These are phyloP conservation scores for Psilopogon haemacephalus DNA, from an alignment of 2,113 vertebrate genomes.

Conservation along the genomic window DNA sequence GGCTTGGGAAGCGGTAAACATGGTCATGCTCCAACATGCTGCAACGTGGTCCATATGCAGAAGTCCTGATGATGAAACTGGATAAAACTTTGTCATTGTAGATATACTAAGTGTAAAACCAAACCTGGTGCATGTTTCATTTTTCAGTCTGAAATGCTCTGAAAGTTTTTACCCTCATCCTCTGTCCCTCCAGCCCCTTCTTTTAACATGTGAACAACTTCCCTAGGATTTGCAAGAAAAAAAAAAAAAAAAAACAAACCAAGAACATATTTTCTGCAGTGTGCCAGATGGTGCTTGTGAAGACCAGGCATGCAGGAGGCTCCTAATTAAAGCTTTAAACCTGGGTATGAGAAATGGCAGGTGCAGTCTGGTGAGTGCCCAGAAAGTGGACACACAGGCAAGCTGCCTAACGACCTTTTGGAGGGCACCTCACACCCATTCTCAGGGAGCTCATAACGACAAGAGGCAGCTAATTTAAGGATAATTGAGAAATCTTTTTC, in stretches of 20 bases:
- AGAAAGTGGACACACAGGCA: slow-evolving; percentile 11
- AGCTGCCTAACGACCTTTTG: slow-evolving; percentile 46
- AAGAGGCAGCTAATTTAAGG: slow-evolving; percentile 80
- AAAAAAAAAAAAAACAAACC: no score
- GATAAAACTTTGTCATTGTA: background rate
- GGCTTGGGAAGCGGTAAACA: background rate
- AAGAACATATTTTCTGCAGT: slow-evolving; percentile 33
- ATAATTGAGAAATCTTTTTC: slow-evolving; percentile 76
- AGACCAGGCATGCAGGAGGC: slow-evolving; percentile 64
- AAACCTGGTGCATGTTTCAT: background rate
- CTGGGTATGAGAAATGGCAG: slow-evolving; percentile 68
- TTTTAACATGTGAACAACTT: slow-evolving; percentile 25
- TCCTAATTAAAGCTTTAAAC: slow-evolving; percentile 81
- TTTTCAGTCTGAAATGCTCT: background rate
- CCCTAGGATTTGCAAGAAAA: slow-evolving; percentile 54
- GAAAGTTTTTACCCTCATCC: background rate
- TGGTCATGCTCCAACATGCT: background rate
- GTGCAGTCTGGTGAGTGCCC: slow-evolving; percentile 58
- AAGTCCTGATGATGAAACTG: background rate
- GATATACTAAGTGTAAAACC: background rate
- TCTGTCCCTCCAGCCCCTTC: background rate
- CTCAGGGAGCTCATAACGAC: slow-evolving; percentile 71
- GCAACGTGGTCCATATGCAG: background rate
- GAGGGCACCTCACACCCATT: slow-evolving; percentile 57
- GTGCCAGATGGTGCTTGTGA: slow-evolving; percentile 78